Conservation (phyloP, 2,113 vertebrate species). For the Gavialis gangeticus region DNA sequence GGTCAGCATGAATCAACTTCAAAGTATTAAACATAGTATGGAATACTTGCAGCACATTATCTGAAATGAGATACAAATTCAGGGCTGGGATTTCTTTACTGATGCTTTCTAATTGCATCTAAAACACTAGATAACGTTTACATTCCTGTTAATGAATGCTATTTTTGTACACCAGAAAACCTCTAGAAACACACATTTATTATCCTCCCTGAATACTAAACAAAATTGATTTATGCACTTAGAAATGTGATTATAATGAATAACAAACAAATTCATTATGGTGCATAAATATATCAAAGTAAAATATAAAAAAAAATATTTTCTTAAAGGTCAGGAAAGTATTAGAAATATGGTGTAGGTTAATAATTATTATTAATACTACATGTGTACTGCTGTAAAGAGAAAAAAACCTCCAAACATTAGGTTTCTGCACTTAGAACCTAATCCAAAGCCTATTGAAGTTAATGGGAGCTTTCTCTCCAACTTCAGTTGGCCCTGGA, state of each 20-base stretch:
- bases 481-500: background rate
- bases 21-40: conserved; percentile 58
- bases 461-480: background rate
- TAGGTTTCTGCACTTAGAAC: background rate
- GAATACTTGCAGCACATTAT: conserved; percentile 56
- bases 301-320: conserved; percentile 67
- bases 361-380: conserved; percentile 67
- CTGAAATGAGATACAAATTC: conserved; percentile 51
- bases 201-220: conserved; percentile 68
- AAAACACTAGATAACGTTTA: conserved; percentile 53
- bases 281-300: conserved; percentile 76
- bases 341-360: conserved; percentile 58
- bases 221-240: conserved; percentile 70
- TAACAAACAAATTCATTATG: conserved; percentile 78
- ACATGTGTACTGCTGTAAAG: conserved; percentile 42
- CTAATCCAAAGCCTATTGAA: background rate
- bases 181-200: conserved; percentile 57
- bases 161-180: conserved; percentile 60
- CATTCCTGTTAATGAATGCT: conserved; percentile 65
- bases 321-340: conserved; percentile 11
- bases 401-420: conserved; percentile 7
- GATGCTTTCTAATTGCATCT: conserved; percentile 57
- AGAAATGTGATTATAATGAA: conserved; percentile 68
- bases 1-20: conserved; percentile 71
- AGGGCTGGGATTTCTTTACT: conserved; percentile 49